These are phyloP conservation scores for Coreoperca whiteheadi DNA, from an alignment of 2,113 vertebrate genomes.

Conservation along the genomic window DNA sequence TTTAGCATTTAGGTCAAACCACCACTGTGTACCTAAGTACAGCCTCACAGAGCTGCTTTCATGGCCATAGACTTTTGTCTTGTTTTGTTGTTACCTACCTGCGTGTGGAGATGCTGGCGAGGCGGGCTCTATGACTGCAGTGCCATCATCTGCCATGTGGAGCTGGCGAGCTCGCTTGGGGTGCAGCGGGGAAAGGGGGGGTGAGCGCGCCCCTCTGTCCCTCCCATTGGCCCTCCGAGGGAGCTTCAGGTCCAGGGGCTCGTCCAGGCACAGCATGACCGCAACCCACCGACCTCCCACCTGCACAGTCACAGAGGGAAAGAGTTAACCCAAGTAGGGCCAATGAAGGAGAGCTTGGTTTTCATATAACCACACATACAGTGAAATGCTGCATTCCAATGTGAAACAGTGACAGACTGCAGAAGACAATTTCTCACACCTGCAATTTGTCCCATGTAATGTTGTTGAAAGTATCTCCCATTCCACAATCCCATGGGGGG, in stretches of 20 bases:
- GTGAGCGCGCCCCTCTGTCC: conserved; percentile 76
- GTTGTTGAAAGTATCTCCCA: conserved; percentile 41
- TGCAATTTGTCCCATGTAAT: conserved; percentile 48
- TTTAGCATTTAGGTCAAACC: neutral
- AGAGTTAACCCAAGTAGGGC: conserved; percentile 8
- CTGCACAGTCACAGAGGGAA: conserved; percentile 66
- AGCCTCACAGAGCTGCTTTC: neutral
- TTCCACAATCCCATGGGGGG: conserved; percentile 51
- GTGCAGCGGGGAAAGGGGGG: conserved; percentile 73
- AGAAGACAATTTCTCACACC: conserved; percentile 49
- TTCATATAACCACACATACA: conserved; percentile 6
- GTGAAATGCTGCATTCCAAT: neutral
- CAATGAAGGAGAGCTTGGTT: neutral
- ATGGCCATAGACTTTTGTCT: neutral
- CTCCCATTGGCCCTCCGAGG: conserved; percentile 86
- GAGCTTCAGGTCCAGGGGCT: conserved; percentile 97
- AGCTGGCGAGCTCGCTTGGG: conserved; percentile 82
- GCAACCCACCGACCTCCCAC: conserved; percentile 68
- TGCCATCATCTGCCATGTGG: conserved; percentile 85
- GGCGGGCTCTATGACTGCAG: conserved; percentile 83
- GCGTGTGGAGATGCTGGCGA: conserved; percentile 84
- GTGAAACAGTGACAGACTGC: neutral
- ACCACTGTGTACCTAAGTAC: neutral
- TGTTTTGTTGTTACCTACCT: conserved; percentile 76
- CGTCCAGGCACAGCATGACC: conserved; percentile 95